Evolutionary conservation across 2,888 invertebrate species (phyloP).

Genomic region (Cheilosia vulpina): DNA sequence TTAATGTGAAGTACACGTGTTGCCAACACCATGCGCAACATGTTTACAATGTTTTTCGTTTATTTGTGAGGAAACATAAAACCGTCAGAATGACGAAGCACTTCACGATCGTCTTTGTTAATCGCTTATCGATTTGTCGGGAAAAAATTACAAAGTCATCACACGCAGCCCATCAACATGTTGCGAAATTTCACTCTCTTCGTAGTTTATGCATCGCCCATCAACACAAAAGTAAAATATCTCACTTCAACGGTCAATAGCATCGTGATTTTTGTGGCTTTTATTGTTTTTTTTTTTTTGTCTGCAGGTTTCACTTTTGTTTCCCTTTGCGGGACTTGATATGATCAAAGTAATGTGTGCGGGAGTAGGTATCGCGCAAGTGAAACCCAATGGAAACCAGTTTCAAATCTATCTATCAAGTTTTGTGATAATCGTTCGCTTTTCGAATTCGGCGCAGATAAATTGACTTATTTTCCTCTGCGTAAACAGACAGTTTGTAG

Average conservation of each 20-base stretch:
- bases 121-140: too few species aligned
- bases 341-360: slow-evolving; percentile 4
- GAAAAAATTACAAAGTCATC: background rate
- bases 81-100: background rate
- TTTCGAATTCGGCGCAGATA: slow-evolving; percentile 40
- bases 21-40: slow-evolving; percentile 27
- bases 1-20: slow-evolving; percentile 35
- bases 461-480: slow-evolving; percentile 22
- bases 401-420: slow-evolving; percentile 24
- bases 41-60: slow-evolving; percentile 4
- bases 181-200: slow-evolving; percentile 38
- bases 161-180: slow-evolving; percentile 26
- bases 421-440: slow-evolving; percentile 11
- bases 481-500: slow-evolving; percentile 14
- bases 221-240: slow-evolving; percentile 26
- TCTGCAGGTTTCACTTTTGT: slow-evolving; percentile 66
- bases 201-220: slow-evolving; percentile 33
- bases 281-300: slow-evolving; percentile 41
- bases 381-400: slow-evolving; percentile 40
- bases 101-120: too few species aligned
- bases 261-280: slow-evolving; percentile 53
- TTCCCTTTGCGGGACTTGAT: slow-evolving; percentile 19
- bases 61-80: background rate
- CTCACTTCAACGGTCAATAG: slow-evolving; percentile 63
- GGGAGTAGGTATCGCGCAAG: slow-evolving; percentile 7